Conservation (phyloP, 2,888 invertebrate species). For the Argynnis bischoffii region DNA sequence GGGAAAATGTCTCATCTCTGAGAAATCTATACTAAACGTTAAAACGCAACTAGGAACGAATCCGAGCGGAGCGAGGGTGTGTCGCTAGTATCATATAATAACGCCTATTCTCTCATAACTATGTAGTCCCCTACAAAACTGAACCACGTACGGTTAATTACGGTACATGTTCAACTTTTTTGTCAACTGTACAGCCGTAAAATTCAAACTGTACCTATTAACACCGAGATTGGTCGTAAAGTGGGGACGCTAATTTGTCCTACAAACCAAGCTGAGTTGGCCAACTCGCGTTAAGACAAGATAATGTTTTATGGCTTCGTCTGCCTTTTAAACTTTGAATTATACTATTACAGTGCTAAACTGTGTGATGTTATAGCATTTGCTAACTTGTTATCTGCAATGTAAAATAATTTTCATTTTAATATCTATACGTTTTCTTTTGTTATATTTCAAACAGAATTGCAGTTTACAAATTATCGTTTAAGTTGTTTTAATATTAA, state of each 20-base stretch:
- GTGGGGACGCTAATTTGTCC: slow-evolving; percentile 41
- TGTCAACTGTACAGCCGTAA: slow-evolving; percentile 31
- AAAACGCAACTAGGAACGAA: too few relatives aligned
- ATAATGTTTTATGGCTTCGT: slow-evolving; percentile 11
- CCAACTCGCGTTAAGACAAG: slow-evolving; percentile 13
- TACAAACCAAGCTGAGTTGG: slow-evolving; percentile 4
- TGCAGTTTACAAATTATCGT: too few relatives aligned
- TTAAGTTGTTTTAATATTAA: too few relatives aligned
- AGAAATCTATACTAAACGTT: too few relatives aligned
- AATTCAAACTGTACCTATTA: slow-evolving; percentile 46
- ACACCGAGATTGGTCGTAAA: slow-evolving; percentile 45
- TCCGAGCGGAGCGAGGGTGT: too few relatives aligned
- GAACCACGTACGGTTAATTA: slow-evolving; percentile 13
- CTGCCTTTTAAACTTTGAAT: slow-evolving; percentile 3
- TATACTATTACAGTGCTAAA: background rate
- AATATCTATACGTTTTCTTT: too few relatives aligned
- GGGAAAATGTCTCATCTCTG: too few relatives aligned
- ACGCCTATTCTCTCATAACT: background rate
- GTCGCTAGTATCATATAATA: too few relatives aligned
- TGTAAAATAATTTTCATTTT: too few relatives aligned
- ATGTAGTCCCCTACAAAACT: background rate
- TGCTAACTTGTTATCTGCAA: too few relatives aligned
- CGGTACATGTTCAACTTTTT: slow-evolving; percentile 13
- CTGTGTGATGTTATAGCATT: background rate
- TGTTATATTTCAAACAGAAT: too few relatives aligned